Evolutionary conservation across 2,113 vertebrate species (phyloP), one percentile per base, ranked within the genome.

Genomic region (Octodon degus): DNA sequence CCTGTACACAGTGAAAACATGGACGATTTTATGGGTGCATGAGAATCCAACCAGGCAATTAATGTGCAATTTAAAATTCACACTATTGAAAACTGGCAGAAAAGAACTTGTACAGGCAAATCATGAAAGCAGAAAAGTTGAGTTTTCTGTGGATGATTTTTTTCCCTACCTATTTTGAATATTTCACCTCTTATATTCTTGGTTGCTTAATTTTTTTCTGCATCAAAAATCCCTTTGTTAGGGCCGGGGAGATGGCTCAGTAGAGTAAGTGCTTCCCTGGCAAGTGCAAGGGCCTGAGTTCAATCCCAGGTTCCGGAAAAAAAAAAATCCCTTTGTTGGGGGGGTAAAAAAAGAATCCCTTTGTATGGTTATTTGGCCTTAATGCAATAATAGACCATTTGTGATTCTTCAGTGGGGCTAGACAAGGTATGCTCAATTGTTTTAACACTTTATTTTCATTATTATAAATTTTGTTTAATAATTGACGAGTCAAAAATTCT

Each of bases 1-100:
- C 96, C 95, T 97, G 92, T 93, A 89, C 77, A 86, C 87, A 96
- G 76, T 60, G 84, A 84, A 96, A 96, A 87, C 91, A 43, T 86
- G 94, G 40, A 16, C 95, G 89, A 81, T 89, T 96, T 97, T 90
- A 95, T 90, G 87, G 91, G 86, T 74, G 89, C 14, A 22, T 89
- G 94, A 72, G 96, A 86, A 96, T 65, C 40, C 62, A 97, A 83
- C 17, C 63, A 25, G 95, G 81, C 84, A 95, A 96, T 93, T 96
- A 97, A 85, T 50, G 81, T 82, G 58, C 47, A 93, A 92, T 55
- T 93, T 97, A 72, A 79, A 97, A 96, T 43, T 96, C 86, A 82
- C 70, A 87, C 11, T 96, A 47, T 32, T 95, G 43, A 96, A 96
- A 94, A 96, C 79, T 37, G 81, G 86, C 43, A 84, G 20, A 27